Percentiles rank a stretch among this genome's conserved stretches.
These are phyloP conservation scores for Tragelaphus eurycerus DNA, from an alignment of 2,797 vertebrate genomes.

Conservation along the genomic window DNA sequence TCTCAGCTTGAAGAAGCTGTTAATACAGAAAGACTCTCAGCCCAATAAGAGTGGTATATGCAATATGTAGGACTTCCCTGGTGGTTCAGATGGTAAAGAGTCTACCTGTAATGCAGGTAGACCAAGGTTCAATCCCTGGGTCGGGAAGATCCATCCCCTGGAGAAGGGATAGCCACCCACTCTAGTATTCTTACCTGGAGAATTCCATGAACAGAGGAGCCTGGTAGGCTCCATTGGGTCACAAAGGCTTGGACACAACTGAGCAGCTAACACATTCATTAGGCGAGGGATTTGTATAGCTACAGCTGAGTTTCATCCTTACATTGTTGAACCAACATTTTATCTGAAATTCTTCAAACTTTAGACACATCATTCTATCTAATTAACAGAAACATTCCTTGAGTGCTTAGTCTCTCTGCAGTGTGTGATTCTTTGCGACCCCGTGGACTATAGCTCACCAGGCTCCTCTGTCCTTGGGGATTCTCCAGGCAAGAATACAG, in stretches of 20 bases:
- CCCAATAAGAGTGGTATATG: background rate
- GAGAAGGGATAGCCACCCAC: background rate
- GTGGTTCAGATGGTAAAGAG: background rate
- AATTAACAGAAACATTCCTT: background rate
- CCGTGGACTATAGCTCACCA: background rate
- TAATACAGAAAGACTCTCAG: background rate
- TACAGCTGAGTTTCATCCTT: background rate
- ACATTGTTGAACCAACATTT: background rate
- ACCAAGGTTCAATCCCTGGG: background rate
- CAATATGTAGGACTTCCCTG: background rate
- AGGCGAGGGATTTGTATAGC: background rate
- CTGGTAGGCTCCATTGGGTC: background rate
- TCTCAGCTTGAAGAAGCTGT: background rate
- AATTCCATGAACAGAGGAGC: background rate
- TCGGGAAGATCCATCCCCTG: background rate
- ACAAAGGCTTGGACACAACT: background rate
- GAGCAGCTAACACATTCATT: background rate
- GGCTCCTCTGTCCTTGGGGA: background rate
- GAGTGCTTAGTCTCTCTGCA: background rate
- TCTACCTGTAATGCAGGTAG: background rate
- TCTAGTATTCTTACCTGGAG: background rate
- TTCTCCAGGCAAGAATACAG: background rate
- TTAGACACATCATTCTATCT: background rate
- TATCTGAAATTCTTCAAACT: slow-evolving; percentile 6
- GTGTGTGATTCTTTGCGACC: background rate